Base-by-base conservation (phyloP, 2,113 vertebrate species). In the Daubentonia madagascariensis region DNA sequence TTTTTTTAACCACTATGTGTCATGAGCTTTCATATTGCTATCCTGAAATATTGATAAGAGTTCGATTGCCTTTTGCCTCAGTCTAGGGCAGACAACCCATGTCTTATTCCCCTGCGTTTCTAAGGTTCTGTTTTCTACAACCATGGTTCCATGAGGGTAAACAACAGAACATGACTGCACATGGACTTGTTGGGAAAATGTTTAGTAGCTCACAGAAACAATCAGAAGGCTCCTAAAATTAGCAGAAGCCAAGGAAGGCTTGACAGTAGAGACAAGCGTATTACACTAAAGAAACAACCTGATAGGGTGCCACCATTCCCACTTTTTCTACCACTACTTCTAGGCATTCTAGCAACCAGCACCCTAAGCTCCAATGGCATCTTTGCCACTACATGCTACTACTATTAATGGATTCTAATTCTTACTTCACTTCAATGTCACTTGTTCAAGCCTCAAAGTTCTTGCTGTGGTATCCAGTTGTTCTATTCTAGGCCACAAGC, bases 281-380 rank as follows among this genome's bases (percentile, higher is more conserved):
- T 90, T 52, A 76, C 22, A 30, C 2, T 28, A 13, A 67, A 61
- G 59, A 84, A 72, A 94, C 18, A 22, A 43, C 30, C 22, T 8
- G 8, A 1, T 6, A 65, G 79, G 18, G 7, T 45, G 1, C 1
- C 18, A 2, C 22, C 7, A 1, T 30, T 11, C 2, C 6, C 9
- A 4, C 37, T 28, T 54, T 22, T 8, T 18, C 3, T 30, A 61
- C 17, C 1, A 3, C 23, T 35, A 9, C 28, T 59, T 91, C 48
- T 89, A 59, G 37, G 63, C 18, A 23, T 68, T 70, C 6, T 32
- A 75, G 13, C 6, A 6, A 57, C n/a, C 6, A 16, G 17, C 11
- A 3, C 22, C 65, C 28, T 5, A 72, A 78, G 48, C 9, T 18
- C 1, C 13, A 61, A 13, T 8, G 20, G 32, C 4, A 37, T 3